A percentile compares a stretch with the other conserved stretches of the same genome.
These are phyloP conservation scores for Apis laboriosa DNA, from an alignment of 1,140 invertebrate genomes.

Conservation along the genomic window DNA sequence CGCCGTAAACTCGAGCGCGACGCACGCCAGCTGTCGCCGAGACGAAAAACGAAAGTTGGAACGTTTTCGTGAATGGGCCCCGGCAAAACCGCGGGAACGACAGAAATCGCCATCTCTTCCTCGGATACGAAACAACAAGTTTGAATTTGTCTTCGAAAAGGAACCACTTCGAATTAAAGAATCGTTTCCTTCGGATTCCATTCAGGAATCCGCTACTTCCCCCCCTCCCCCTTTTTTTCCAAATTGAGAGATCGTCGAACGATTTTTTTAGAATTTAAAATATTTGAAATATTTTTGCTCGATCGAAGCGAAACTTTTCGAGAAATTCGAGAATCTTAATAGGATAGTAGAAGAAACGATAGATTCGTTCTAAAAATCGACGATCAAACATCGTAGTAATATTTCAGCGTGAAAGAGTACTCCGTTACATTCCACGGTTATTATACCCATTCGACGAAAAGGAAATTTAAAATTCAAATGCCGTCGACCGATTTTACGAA, in stretches of 20 bases:
- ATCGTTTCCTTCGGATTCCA: too few species aligned
- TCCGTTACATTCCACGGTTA: slow-evolving; percentile 76
- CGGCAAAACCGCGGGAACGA: not conserved
- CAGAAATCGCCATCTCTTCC: not conserved
- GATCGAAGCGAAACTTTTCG: too few species aligned
- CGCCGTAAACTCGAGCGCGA: slow-evolving; percentile 35
- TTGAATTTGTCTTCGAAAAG: too few species aligned
- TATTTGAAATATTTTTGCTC: too few species aligned
- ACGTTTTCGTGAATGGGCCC: slow-evolving; percentile 38
- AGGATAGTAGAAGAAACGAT: too few species aligned
- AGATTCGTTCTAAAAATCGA: too few species aligned
- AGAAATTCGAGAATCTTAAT: too few species aligned
- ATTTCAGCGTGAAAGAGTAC: slow-evolving; percentile 56
- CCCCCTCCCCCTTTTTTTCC: too few species aligned
- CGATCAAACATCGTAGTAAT: not conserved
- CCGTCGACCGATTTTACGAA: slow-evolving; percentile 61
- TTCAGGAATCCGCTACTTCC: too few species aligned
- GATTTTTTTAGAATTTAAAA: too few species aligned
- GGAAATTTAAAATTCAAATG: slow-evolving; percentile 76
- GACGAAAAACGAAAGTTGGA: slow-evolving; percentile 47
- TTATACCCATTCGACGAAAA: slow-evolving; percentile 58
- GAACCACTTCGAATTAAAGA: too few species aligned
- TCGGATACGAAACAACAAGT: not conserved
- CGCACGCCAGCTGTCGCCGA: slow-evolving; percentile 13
- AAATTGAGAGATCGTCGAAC: too few species aligned